These are phyloP conservation scores for Megastigmus dorsalis DNA, from an alignment of 2,888 invertebrate genomes.

Conservation along the genomic window DNA sequence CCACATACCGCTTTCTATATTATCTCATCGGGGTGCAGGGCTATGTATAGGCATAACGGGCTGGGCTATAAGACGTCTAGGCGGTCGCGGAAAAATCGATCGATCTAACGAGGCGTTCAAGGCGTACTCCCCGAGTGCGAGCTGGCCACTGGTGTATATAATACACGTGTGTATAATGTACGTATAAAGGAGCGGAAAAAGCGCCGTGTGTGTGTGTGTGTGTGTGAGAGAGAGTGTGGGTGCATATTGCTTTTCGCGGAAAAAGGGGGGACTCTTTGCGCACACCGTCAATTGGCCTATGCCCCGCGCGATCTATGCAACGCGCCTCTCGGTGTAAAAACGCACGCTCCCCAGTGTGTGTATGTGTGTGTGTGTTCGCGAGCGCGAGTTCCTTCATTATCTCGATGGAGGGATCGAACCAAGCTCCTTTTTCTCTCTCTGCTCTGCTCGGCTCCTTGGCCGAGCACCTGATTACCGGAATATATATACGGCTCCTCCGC, in stretches of 20 bases:
- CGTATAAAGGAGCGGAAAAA: background rate
- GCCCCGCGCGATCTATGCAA: conserved; percentile 14
- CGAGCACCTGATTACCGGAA: conserved; percentile 12
- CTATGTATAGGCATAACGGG: too few relatives aligned
- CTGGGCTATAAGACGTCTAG: too few relatives aligned
- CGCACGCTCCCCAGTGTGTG: too few relatives aligned
- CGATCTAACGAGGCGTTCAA: conserved; percentile 28
- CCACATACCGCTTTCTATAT: too few relatives aligned
- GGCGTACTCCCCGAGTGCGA: conserved; percentile 17
- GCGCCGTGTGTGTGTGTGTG: background rate
- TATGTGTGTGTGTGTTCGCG: too few relatives aligned
- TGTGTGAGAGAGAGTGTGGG: conserved; percentile 37
- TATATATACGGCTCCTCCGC: background rate
- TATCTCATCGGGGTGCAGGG: too few relatives aligned
- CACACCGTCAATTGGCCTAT: conserved; percentile 16
- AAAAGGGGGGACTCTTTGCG: conserved; percentile 36
- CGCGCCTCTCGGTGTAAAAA: conserved; percentile 40
- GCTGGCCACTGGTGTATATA: too few relatives aligned
- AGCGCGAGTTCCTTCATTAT: conserved; percentile 40
- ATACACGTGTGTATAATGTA: too few relatives aligned
- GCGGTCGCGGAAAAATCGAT: conserved; percentile 15
- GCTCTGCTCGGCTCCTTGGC: background rate
- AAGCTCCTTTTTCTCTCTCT: conserved; percentile 2
- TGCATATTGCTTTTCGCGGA: conserved; percentile 50
- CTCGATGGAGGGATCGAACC: conserved; percentile 27